Conservation (phyloP, 2,888 invertebrate species). For the Bombyx huttoni region DNA sequence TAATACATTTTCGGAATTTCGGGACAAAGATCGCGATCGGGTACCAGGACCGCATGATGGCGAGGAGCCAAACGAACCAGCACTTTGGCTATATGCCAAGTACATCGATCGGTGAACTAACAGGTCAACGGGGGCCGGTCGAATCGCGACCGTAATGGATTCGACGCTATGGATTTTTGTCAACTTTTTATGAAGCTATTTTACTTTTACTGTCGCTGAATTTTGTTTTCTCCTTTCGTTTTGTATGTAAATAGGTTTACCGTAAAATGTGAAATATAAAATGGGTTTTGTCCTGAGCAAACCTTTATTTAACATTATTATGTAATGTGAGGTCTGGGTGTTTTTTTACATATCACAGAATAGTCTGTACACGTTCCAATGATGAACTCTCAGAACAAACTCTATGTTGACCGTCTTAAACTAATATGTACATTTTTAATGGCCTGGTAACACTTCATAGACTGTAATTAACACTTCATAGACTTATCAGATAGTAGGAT, state of each 20-base stretch:
- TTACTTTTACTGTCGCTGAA: not conserved
- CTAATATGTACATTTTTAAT: too few species aligned
- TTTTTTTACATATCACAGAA: too few species aligned
- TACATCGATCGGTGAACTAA: constrained; percentile 35
- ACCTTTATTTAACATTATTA: not conserved
- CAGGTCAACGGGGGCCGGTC: constrained; percentile 31
- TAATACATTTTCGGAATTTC: not conserved
- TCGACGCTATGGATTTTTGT: not conserved
- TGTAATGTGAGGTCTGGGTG: too few species aligned
- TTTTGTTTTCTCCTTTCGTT: not conserved
- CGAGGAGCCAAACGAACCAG: constrained; percentile 21
- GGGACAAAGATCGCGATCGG: not conserved
- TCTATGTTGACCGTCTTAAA: too few species aligned
- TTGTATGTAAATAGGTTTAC: not conserved
- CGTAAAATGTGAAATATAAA: not conserved
- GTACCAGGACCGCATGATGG: constrained; percentile 5
- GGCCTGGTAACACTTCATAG: too few species aligned
- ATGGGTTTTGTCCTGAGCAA: not conserved
- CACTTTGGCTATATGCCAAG: constrained; percentile 25
- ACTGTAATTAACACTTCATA: too few species aligned
- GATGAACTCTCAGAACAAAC: too few species aligned
- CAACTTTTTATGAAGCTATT: not conserved
- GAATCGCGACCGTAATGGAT: constrained; percentile 16
- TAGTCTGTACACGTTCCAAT: too few species aligned
- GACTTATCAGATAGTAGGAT: too few species aligned